Evolutionary conservation across 2,797 vertebrate genomes (phyloP).

Genomic region (Epinephelus coioides): DNA sequence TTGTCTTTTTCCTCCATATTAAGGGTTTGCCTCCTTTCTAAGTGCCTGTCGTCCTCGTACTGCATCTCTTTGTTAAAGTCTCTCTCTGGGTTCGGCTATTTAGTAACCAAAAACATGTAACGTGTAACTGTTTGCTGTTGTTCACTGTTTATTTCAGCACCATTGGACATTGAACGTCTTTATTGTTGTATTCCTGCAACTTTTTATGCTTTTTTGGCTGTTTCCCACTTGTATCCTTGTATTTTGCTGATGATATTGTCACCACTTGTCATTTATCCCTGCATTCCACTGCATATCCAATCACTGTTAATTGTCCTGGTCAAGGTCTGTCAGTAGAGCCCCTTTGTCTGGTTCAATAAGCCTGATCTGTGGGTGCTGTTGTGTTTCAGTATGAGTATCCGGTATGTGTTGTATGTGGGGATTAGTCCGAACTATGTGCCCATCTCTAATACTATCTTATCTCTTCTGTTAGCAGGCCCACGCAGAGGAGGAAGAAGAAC

Average conservation of each 20-base stretch:
- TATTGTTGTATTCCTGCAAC: conserved; percentile 18
- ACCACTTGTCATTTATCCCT: conserved; percentile 5
- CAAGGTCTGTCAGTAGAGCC: conserved; percentile 27
- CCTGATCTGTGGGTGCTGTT: conserved; percentile 40
- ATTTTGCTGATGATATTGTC: conserved; percentile 23
- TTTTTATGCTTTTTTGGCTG: background rate
- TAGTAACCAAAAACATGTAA: conserved; percentile 43
- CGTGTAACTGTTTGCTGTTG: conserved; percentile 17
- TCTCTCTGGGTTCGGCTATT: conserved; percentile 37
- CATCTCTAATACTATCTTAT: conserved; percentile 54
- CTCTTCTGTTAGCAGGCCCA: conserved; percentile 65
- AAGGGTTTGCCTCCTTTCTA: conserved; percentile 54
- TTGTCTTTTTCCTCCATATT: conserved; percentile 37
- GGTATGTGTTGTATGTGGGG: background rate
- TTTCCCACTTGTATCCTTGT: conserved; percentile 6
- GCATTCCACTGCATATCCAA: conserved; percentile 28
- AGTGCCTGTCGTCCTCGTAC: conserved; percentile 23
- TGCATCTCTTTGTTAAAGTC: conserved; percentile 42
- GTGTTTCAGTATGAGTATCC: conserved; percentile 9
- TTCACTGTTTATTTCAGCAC: conserved; percentile 28
- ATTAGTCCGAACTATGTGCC: background rate
- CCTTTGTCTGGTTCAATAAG: conserved; percentile 27
- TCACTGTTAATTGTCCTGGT: conserved; percentile 27
- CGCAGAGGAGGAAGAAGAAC: conserved; percentile 77
- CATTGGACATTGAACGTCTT: conserved; percentile 38